phyloP scores from a whole-genome alignment of 1,140 invertebrate genomes.

The Stratiolaelaps scimitus region DNA sequence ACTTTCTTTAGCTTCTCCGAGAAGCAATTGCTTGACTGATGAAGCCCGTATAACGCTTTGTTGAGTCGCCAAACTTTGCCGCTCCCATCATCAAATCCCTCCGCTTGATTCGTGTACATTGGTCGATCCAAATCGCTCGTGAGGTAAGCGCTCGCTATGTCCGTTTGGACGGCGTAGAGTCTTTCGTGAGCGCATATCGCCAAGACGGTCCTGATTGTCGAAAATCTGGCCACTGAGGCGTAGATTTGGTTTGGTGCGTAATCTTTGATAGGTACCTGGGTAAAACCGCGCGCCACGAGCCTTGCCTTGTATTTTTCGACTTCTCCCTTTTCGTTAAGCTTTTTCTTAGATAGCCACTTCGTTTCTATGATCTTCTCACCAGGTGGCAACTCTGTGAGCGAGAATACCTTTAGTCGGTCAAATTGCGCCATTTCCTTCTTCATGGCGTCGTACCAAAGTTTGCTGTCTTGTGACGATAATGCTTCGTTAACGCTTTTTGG shows the following conservation, averaged over 20 bases:
- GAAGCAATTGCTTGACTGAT: conserved; percentile 33
- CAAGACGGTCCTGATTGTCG: background rate
- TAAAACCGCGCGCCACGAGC: background rate
- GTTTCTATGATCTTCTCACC: background rate
- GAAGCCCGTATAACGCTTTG: conserved; percentile 36
- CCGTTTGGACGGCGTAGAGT: conserved; percentile 38
- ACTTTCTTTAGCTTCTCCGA: background rate
- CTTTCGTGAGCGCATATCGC: background rate
- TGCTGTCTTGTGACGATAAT: background rate
- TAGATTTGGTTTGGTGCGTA: background rate
- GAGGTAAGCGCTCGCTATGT: conserved; percentile 39
- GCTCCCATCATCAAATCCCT: conserved; percentile 32
- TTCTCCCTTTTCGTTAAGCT: too few relatives aligned
- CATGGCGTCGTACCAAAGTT: background rate
- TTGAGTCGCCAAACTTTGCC: conserved; percentile 33
- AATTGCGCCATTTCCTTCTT: too few relatives aligned
- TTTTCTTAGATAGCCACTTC: background rate
- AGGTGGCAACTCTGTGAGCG: background rate
- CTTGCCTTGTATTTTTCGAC: background rate
- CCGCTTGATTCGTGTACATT: conserved; percentile 41
- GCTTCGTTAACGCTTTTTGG: background rate
- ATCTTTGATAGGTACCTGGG: background rate
- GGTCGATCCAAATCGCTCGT: conserved; percentile 40
- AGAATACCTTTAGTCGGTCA: background rate
- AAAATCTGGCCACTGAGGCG: background rate